These are phyloP conservation scores for Enteromius mattozi DNA, from an alignment of 2,797 vertebrate species.

Conservation along the genomic window DNA sequence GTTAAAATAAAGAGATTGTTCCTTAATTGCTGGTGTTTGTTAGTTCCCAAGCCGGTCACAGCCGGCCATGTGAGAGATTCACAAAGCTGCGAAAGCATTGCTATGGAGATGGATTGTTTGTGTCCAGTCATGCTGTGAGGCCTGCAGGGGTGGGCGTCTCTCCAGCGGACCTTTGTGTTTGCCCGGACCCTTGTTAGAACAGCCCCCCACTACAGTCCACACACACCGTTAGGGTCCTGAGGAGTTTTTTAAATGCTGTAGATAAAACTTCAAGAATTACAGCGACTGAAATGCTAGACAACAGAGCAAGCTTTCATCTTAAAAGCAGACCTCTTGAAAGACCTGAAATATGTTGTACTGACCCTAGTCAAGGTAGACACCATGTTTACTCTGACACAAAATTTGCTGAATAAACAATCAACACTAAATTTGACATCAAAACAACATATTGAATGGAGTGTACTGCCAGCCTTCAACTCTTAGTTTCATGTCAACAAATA, in stretches of 20 bases:
- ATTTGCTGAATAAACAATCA: not conserved
- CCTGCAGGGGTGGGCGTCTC: constrained; percentile 65
- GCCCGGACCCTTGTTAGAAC: constrained; percentile 62
- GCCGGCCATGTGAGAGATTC: constrained; percentile 71
- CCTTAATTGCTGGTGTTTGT: constrained; percentile 73
- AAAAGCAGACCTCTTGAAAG: not conserved
- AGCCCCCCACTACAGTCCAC: constrained; percentile 32
- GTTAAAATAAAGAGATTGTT: constrained; percentile 67
- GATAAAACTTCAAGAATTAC: constrained; percentile 23
- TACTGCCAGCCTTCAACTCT: not conserved
- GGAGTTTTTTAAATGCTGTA: constrained; percentile 21
- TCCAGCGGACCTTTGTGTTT: constrained; percentile 70
- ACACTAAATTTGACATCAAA: not conserved
- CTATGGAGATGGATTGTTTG: constrained; percentile 80
- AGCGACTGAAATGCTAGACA: not conserved
- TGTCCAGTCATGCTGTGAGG: constrained; percentile 72
- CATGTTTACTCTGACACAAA: not conserved
- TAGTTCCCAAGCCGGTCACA: constrained; percentile 71
- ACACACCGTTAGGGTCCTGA: constrained; percentile 12
- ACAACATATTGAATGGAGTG: not conserved
- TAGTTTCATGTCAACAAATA: not conserved
- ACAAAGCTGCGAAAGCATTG: constrained; percentile 72
- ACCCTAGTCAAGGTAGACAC: not conserved
- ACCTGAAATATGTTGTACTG: not conserved
- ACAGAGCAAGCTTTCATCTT: constrained; percentile 4